A percentile compares a stretch with the other conserved stretches of the same genome.
Conservation (phyloP, 2,888 invertebrate species). For the Gibbula magus region DNA sequence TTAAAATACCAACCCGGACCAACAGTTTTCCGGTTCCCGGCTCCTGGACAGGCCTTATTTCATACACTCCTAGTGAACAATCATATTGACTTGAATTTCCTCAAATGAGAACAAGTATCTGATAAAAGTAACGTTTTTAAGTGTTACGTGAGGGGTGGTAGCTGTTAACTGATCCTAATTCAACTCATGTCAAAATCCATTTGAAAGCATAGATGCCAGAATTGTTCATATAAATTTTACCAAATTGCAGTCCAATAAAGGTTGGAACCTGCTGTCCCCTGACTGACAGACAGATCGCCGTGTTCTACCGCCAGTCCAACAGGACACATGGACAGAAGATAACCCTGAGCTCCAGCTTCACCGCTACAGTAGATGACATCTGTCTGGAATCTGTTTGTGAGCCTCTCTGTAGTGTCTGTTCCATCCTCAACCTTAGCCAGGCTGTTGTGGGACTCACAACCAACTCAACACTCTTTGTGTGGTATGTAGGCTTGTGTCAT, state of each 20-base stretch:
- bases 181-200: no score
- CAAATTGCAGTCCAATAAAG: not conserved
- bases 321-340: not conserved
- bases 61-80: no score
- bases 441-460: not conserved
- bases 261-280: not conserved
- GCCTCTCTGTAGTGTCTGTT: not conserved
- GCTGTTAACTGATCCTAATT: no score
- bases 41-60: no score
- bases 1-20: no score
- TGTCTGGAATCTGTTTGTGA: not conserved
- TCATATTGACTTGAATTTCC: no score
- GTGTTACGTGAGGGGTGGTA: no score
- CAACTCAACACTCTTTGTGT: not conserved
- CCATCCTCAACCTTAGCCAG: not conserved
- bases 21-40: no score
- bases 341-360: not conserved
- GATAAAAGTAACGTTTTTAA: no score
- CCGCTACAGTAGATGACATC: not conserved
- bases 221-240: no score
- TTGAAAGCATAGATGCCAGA: no score
- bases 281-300: not conserved
- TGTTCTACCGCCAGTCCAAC: not conserved
- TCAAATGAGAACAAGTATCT: no score
- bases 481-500: not conserved